Evolutionary conservation across 2,888 invertebrate genomes (phyloP), one percentile per base, ranked within the genome.

Genomic region (Cerastis leucographa): DNA sequence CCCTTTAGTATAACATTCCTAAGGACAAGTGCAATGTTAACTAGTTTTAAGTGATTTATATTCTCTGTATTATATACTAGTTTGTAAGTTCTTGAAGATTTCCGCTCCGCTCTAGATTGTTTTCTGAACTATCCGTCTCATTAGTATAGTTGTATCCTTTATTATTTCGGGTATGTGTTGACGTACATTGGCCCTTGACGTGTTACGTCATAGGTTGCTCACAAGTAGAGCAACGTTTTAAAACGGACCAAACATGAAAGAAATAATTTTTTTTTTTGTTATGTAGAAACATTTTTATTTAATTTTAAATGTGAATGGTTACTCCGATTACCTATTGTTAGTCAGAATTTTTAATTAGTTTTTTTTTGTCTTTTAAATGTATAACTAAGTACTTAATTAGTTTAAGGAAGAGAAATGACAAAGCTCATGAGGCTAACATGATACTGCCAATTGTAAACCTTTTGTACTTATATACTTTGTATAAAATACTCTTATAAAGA

Each of bases 11-110:
- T 95, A 94, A 94, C 94, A 94, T 94, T 95, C 95, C 96, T 96
- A 96, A 95, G 97, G 96, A 96, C 95, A 96, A 95, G 97, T 97
- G 97, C 97, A 97, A 97, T 97, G 97, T 97, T 97, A 95, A 95
- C 96, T 97, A 97, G 96, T 97, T 96, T 94, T 96, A 96, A 96
- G 95, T 77, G 91, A 94, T 94, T 35, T 35, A 93, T 92, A 91
- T 91, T 90, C 91, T 94, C 94, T 96, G 96, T 95, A 95, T 95
- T 92, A 93, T 93, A 93, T 91, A 92, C 92, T 94, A 93, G 87
- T 91, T 90, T 88, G 90, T 93, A 90, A 89, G 89, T 89, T 89
- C 87, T 87, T 80, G 81, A 85, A 81, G 79, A 75, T 86, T 88
- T 81, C 78, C 85, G 85, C 88, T 88, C 84, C 88, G 75, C 69